These are phyloP conservation scores for Takifugu rubripes DNA, from an alignment of 2,797 vertebrate species.

Conservation along the genomic window DNA sequence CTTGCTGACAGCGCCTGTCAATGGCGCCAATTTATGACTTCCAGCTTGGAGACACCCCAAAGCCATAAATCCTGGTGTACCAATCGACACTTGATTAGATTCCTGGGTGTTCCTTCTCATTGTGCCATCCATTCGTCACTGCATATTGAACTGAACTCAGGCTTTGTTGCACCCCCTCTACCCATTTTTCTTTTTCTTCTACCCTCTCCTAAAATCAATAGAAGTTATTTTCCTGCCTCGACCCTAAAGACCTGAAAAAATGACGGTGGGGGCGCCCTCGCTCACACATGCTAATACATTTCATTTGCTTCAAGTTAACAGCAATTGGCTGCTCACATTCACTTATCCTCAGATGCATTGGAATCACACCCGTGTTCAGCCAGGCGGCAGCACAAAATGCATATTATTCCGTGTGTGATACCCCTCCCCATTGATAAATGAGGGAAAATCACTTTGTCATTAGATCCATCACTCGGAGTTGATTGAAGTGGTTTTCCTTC, in stretches of 20 bases:
- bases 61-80: constrained; percentile 56
- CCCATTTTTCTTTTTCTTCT: constrained; percentile 23
- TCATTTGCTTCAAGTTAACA: constrained; percentile 59
- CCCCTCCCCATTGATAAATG: constrained; percentile 47
- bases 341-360: constrained; percentile 56
- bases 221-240: constrained; percentile 46
- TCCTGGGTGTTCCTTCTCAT: constrained; percentile 60
- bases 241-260: constrained; percentile 39
- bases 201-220: constrained; percentile 59
- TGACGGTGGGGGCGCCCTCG: constrained; percentile 22
- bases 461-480: constrained; percentile 68
- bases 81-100: constrained; percentile 68
- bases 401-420: constrained; percentile 49
- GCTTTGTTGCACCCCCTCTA: constrained; percentile 44
- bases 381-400: constrained; percentile 31
- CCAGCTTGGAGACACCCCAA: constrained; percentile 46
- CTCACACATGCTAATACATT: constrained; percentile 51
- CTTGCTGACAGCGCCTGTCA: constrained; percentile 47
- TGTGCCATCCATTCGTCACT: constrained; percentile 58
- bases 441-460: constrained; percentile 69
- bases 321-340: constrained; percentile 53
- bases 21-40: constrained; percentile 67
- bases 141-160: constrained; percentile 60
- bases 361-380: constrained; percentile 36
- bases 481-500: constrained; percentile 69